Conservation (phyloP, 2,888 invertebrate genomes). For the Campopleginae sp. region DNA sequence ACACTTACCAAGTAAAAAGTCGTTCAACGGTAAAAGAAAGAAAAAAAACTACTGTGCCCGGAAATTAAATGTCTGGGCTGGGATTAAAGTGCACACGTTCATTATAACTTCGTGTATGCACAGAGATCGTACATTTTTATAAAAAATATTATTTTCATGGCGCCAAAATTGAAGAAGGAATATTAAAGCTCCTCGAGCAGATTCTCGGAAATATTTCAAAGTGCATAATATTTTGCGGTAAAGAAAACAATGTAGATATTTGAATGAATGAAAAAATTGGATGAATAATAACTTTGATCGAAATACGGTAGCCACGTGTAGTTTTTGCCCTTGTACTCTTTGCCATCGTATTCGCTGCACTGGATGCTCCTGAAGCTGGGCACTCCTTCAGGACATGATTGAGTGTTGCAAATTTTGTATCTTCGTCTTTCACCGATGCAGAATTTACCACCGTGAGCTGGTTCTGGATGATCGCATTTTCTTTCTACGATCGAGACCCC, state of each 20-base stretch:
- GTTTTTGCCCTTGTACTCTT: conserved; percentile 88
- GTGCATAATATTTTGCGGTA: neutral
- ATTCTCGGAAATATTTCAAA: neutral
- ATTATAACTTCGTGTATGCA: neutral
- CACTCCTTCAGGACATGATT: conserved; percentile 85
- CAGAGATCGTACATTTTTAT: neutral
- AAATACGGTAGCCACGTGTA: conserved; percentile 91
- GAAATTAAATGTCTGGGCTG: neutral
- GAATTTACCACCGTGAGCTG: conserved; percentile 87
- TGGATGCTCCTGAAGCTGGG: conserved; percentile 85
- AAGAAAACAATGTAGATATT: neutral
- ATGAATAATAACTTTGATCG: conserved; percentile 87
- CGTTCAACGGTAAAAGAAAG: neutral
- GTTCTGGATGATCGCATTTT: conserved; percentile 88
- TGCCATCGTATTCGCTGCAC: conserved; percentile 84
- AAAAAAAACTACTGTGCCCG: neutral
- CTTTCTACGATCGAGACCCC: conserved; percentile 86
- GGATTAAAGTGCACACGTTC: neutral
- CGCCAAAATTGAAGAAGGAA: neutral
- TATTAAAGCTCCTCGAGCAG: neutral
- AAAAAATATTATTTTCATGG: neutral
- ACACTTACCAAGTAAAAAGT: neutral
- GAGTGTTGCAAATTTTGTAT: conserved; percentile 93
- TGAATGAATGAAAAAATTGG: neutral
- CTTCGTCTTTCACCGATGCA: conserved; percentile 88